phyloP scores from a whole-genome alignment of 2,888 invertebrate species.

The Pollenia griseotomentosa region DNA sequence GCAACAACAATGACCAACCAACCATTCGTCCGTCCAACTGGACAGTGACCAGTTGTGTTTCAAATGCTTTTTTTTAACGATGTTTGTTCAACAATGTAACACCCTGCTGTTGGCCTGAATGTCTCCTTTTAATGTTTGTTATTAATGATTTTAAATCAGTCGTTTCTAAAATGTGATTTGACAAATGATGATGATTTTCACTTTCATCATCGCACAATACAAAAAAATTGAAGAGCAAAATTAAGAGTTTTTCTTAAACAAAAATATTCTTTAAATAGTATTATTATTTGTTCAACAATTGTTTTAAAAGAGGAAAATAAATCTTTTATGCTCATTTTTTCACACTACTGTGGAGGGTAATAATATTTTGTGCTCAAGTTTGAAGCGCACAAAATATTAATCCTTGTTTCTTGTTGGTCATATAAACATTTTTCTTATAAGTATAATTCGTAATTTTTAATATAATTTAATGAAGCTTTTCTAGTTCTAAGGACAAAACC shows the following conservation, averaged over 20 bases:
- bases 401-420: too few relatives aligned
- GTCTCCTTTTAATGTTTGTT: conserved; percentile 7
- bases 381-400: too few relatives aligned
- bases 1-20: background rate
- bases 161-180: background rate
- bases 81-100: conserved; percentile 38
- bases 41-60: conserved; percentile 42
- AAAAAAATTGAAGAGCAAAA: background rate
- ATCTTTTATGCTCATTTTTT: too few relatives aligned
- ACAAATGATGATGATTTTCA: conserved; percentile 33
- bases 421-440: too few relatives aligned
- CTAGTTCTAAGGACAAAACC: too few relatives aligned
- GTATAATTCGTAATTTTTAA: too few relatives aligned
- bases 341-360: too few relatives aligned
- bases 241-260: background rate
- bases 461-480: too few relatives aligned
- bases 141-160: conserved; percentile 19
- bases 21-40: background rate
- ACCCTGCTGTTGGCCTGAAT: conserved; percentile 2
- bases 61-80: background rate
- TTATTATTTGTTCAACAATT: too few relatives aligned
- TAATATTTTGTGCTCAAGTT: too few relatives aligned
- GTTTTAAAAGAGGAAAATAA: too few relatives aligned
- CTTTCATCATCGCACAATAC: background rate
- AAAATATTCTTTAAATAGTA: too few relatives aligned